phyloP scores from a whole-genome alignment of 92 coral and sea anemone genomes.

The Epizoanthus stellaris region DNA sequence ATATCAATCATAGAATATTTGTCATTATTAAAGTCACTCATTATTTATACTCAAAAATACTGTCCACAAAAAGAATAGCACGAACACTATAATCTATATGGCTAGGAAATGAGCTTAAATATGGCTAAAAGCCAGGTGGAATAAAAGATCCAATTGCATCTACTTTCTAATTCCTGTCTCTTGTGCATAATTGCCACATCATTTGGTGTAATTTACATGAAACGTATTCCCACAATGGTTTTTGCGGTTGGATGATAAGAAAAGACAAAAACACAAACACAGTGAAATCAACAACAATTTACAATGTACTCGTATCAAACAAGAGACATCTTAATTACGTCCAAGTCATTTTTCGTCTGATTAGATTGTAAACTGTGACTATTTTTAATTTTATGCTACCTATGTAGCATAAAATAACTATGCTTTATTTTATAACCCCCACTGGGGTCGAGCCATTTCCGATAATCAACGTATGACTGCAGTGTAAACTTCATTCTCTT shows the following conservation, averaged over 20 bases:
- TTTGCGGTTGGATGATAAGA: neutral
- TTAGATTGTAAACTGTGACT: neutral
- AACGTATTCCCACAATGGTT: neutral
- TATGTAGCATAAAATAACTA: too few relatives aligned
- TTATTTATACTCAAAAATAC: neutral
- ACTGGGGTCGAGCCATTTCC: constrained; percentile 44
- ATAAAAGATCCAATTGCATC: constrained; percentile 22
- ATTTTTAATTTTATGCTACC: neutral
- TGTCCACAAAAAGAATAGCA: neutral
- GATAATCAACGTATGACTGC: constrained; percentile 15
- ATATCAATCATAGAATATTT: neutral
- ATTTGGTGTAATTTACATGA: constrained; percentile 32
- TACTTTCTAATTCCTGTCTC: constrained; percentile 5
- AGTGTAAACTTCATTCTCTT: constrained; percentile 9
- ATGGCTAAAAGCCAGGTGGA: constrained; percentile 22
- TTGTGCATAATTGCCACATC: constrained; percentile 43
- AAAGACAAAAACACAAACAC: neutral
- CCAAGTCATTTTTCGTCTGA: constrained; percentile 10
- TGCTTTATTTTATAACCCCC: constrained; percentile 28
- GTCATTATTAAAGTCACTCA: neutral
- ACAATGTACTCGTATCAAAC: too few relatives aligned
- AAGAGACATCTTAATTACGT: neutral
- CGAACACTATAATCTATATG: neutral
- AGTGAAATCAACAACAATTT: neutral
- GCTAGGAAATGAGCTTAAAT: neutral